Base-by-base conservation (phyloP, 2,888 invertebrate genomes). In the Lasioglossum figueresi region DNA sequence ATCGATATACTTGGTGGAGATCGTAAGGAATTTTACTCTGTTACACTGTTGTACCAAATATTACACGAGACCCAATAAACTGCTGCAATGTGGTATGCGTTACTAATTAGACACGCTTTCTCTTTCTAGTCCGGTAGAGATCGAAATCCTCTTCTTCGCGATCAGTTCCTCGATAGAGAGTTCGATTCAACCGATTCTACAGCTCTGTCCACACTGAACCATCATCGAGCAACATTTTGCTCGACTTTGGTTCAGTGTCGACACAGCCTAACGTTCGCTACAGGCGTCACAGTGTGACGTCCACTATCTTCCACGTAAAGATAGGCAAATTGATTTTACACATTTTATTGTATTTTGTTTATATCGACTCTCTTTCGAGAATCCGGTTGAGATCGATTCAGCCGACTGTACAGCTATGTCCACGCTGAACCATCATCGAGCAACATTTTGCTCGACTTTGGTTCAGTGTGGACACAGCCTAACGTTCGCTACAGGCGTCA, bases 21-120 rank as follows among this genome's bases (percentile, higher is more conserved):
- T 79, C 84, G 83, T 84, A 85, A 85, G 85, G 75, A 91, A 88
- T 87, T 88, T 86, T 82, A 89, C 79, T 91, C 91, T 89, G 88
- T 91, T 90, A 90, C 80, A 86, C 83, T 82, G 86, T 87, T 90
- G 87, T 91, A 91, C 83, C 80, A 84, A 45, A 88, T 84, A 91
- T 90, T 89, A 91, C 86, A 85, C 82, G 82, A 86, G 77, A 90
- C 82, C 89, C 87, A 90, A 91, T 89, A 71, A 90, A 88, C 83
- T 85, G 77, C 81, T 88, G 88, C 86, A 86, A 87, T 77, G 80
- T 85, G 87, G 83, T 84, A 83, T 83, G 77, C 77, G 80, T 87
- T 86, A 86, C 80, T 87, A 83, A 83, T 83, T 86, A 43, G 40
- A 80, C 63, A 27, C 75, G 79, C 16, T 37, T 75, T 63, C 59